Evolutionary conservation across 53 echinoderm and acorn worm species (phyloP), one percentile per base, ranked within the genome.

Genomic region (Temnopleurus reevesii): DNA sequence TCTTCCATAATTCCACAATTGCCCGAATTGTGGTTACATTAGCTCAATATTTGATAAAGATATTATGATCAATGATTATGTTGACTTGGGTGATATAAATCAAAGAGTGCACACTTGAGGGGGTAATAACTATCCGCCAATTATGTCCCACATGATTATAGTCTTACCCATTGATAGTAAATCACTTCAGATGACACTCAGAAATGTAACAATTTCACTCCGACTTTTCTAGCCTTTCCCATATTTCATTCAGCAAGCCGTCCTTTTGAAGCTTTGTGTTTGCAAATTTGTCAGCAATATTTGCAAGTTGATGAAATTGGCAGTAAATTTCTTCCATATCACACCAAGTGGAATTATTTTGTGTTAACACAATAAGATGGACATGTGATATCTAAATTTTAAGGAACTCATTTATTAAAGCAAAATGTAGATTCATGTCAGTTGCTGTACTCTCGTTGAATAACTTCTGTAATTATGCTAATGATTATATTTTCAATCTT

Each of bases 291-390:
- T 71, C 71, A 71, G 71, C 41, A n/a, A 41, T 71, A 41, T 66
- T 66, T 66, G 71, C 38, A 66, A 66, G 71, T 36, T 71, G 41
- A 71, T 71, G 41, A 38, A 71, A 71, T 71, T 71, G 19, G 71
- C 71, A 13, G 41, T 38, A 71, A 71, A 71, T 71, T 71, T 21
- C 71, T 41, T 12, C 41, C n/a, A n/a, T n/a, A n/a, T n/a, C n/a
- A n/a, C n/a, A n/a, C n/a, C n/a, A n/a, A n/a, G n/a, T n/a, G n/a
- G n/a, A n/a, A n/a, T n/a, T n/a, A n/a, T n/a, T n/a, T n/a, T n/a
- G n/a, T n/a, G n/a, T n/a, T n/a, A n/a, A n/a, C n/a, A n/a, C n/a
- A n/a, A n/a, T n/a, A n/a, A n/a, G n/a, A n/a, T n/a, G n/a, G n/a
- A n/a, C n/a, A n/a, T n/a, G n/a, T n/a, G n/a, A n/a, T n/a, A n/a